A percentile compares a stretch with the other conserved stretches of the same genome.
phyloP scores from a whole-genome alignment of 2,113 vertebrate genomes.

The Salminus brasiliensis region DNA sequence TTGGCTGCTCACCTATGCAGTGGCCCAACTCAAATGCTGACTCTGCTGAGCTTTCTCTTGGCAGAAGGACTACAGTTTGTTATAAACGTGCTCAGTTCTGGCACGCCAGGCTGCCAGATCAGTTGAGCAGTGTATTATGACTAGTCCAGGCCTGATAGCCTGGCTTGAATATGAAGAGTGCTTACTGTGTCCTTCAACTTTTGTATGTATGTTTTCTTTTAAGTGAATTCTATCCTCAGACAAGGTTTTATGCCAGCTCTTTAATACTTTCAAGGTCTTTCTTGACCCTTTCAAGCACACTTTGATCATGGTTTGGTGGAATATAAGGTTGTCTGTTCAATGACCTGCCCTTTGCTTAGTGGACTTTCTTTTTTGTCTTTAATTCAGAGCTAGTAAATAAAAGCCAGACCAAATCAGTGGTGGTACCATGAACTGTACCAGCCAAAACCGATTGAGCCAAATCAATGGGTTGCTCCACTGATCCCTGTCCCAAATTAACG shows the following conservation, averaged over 20 bases:
- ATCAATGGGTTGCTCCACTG: conserved; percentile 32
- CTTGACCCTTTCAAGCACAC: neutral
- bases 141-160: neutral
- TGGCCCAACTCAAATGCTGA: neutral
- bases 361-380: neutral
- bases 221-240: neutral
- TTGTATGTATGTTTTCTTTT: neutral
- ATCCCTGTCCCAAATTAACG: conserved; percentile 39
- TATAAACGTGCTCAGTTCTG: neutral
- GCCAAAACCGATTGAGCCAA: neutral
- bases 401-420: neutral
- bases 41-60: neutral
- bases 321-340: neutral
- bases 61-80: neutral
- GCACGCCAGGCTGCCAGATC: neutral
- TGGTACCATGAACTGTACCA: neutral
- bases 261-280: neutral
- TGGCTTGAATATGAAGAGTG: neutral
- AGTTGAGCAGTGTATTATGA: neutral
- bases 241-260: neutral
- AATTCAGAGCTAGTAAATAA: neutral
- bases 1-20: conserved; percentile 9
- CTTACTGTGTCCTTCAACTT: neutral
- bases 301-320: neutral
- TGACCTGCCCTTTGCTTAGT: neutral